Evolutionary conservation across 92 coral and sea anemone species (phyloP), one percentile per base, ranked within the genome.

Genomic region (Actinostola sp.): DNA sequence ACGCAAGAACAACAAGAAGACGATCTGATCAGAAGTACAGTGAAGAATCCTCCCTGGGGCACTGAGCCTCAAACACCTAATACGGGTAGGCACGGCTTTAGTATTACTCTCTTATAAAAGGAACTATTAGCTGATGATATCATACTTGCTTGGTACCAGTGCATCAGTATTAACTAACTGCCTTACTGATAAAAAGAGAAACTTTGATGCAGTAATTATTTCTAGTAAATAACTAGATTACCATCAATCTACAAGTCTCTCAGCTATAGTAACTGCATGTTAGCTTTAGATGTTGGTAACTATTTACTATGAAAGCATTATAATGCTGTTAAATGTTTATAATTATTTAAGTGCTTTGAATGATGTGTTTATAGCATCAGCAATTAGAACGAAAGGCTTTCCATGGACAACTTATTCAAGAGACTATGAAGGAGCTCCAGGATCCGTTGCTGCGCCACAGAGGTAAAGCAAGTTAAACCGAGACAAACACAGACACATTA

Each of bases 1-100:
- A 50, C 39, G 5, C 77, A 86, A 52, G 87, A 81, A n/a, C 67
- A 83, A 63, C 72, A 64, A 6, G 67, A 67, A 35, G 69, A 86
- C 17, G 91, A 86, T 49, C 78, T 88, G 14, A 80, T 90, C 8
- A 67, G 61, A 26, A 90, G 92, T 72, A 76, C 73, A 64, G 92
- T 85, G 30, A 89, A 90, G 55, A 90, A 90, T 46, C 97, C 94
- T 1, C 97, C 97, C 0, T 92, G 97, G 97, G 97, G 97, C 57
- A 92, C 97, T 1, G 96, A 89, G 33, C 90, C 96, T 19, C 81
- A 73, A 29, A 89, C 96, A 14, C 97, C 97, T n/a, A 55, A 42
- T 10, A 82, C 95, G 79, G 92, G 92, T 86, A 27, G 10, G 70
- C 42, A 39, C 11, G 29, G 29, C 6, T 23, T 32, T 23, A 23